Percentiles rank a stretch among this genome's conserved stretches.
phyloP scores from a whole-genome alignment of 1,140 invertebrate species.

The Probaryconus sp. region DNA sequence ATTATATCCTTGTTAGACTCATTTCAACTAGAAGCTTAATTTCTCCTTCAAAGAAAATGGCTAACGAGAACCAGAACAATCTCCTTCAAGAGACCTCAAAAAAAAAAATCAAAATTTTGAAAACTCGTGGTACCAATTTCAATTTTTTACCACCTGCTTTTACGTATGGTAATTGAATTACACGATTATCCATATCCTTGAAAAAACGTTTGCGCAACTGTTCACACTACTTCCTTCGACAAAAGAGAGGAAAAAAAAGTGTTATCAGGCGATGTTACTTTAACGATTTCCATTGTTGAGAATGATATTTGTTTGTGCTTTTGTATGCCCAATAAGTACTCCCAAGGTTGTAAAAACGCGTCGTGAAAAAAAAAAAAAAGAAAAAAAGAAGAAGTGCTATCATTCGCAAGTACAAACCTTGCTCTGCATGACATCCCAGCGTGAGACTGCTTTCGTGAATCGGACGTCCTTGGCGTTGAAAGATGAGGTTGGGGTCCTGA shows the following conservation, averaged over 20 bases:
- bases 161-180: too few species aligned
- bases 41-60: too few species aligned
- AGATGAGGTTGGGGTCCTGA: constrained; percentile 55
- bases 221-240: background rate
- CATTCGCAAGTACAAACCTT: constrained; percentile 65
- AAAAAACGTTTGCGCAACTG: too few species aligned
- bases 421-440: constrained; percentile 64
- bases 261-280: constrained; percentile 14
- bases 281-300: constrained; percentile 47
- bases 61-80: too few species aligned
- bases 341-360: constrained; percentile 54
- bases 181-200: too few species aligned
- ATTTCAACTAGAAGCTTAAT: too few species aligned
- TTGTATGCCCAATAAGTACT: constrained; percentile 44
- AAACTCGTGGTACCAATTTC: too few species aligned
- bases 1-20: constrained; percentile 15
- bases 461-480: constrained; percentile 56
- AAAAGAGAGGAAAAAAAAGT: constrained; percentile 6
- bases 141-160: too few species aligned
- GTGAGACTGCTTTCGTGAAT: constrained; percentile 56
- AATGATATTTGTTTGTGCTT: constrained; percentile 32
- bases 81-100: too few species aligned
- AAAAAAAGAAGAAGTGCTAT: too few species aligned
- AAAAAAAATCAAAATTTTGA: too few species aligned
- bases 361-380: constrained; percentile 52